These are phyloP conservation scores for Heliconius congener DNA, from an alignment of 1,140 invertebrate genomes.

Conservation along the genomic window DNA sequence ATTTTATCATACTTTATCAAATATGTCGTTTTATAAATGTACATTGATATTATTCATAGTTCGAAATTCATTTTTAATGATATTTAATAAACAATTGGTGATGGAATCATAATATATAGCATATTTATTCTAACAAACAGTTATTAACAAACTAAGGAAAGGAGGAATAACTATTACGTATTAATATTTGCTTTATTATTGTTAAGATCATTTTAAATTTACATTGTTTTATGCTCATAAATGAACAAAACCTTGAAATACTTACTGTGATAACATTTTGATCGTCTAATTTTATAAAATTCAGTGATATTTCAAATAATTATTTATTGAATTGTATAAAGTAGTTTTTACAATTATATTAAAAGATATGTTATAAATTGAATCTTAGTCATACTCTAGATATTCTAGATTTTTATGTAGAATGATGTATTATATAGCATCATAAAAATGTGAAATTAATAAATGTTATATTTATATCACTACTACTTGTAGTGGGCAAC, in stretches of 20 bases:
- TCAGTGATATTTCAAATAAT: neutral
- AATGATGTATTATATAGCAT: too few relatives aligned
- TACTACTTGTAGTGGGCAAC: too few relatives aligned
- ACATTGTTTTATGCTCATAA: conserved; percentile 37
- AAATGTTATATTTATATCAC: too few relatives aligned
- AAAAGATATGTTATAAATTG: too few relatives aligned
- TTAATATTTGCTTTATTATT: conserved; percentile 42
- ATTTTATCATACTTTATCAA: neutral
- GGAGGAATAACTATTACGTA: conserved; percentile 32
- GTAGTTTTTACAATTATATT: too few relatives aligned
- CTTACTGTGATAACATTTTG: conserved; percentile 5
- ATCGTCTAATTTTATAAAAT: neutral
- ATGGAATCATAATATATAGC: conserved; percentile 11
- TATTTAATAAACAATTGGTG: conserved; percentile 22
- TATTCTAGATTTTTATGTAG: too few relatives aligned
- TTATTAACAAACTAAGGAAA: conserved; percentile 35
- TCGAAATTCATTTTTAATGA: neutral
- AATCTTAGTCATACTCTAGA: too few relatives aligned
- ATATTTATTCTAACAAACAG: conserved; percentile 31
- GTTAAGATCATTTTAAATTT: conserved; percentile 40
- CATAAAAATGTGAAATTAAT: too few relatives aligned
- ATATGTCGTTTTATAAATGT: neutral
- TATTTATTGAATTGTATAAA: too few relatives aligned
- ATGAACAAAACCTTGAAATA: neutral
- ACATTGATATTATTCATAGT: neutral